Percentiles rank a stretch among this genome's conserved stretches.
These are phyloP conservation scores for Trissolcus japonicus DNA, from an alignment of 2,888 invertebrate genomes.

Conservation along the genomic window DNA sequence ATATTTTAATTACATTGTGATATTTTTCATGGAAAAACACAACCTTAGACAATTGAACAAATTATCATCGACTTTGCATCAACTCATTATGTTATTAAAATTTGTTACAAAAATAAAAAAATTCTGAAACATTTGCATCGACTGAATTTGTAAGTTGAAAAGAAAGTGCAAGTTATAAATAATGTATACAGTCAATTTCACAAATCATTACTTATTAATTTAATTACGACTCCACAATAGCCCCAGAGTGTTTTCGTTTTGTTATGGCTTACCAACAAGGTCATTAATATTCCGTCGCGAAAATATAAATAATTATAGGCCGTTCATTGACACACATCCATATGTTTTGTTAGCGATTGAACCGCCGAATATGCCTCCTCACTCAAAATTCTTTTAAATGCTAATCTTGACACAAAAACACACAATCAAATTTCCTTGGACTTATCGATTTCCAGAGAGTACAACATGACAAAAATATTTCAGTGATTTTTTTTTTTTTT, in stretches of 20 bases:
- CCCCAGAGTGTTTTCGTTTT: constrained; percentile 7
- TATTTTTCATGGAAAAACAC: too few species aligned
- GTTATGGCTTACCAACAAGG: constrained; percentile 5
- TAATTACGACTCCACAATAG: constrained; percentile 12
- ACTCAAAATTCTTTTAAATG: constrained; percentile 45
- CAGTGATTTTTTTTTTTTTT: too few species aligned
- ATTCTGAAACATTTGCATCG: neutral
- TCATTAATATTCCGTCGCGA: constrained; percentile 23
- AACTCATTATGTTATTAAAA: too few species aligned
- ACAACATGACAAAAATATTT: too few species aligned
- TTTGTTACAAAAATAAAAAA: too few species aligned
- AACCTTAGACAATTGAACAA: too few species aligned
- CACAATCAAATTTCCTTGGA: too few species aligned
- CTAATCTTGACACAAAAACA: constrained; percentile 36
- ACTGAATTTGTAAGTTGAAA: neutral
- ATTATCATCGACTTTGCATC: too few species aligned
- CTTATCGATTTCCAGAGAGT: too few species aligned
- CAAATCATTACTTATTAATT: constrained; percentile 30
- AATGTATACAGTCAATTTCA: constrained; percentile 5
- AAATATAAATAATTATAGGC: constrained; percentile 20
- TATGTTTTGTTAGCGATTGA: constrained; percentile 32
- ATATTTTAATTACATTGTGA: too few species aligned
- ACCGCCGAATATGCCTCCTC: constrained; percentile 31
- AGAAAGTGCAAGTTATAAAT: constrained; percentile 1
- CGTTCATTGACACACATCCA: constrained; percentile 41